Evolutionary conservation across 2,113 vertebrate genomes (phyloP).

Genomic region (Catharus minimus): DNA sequence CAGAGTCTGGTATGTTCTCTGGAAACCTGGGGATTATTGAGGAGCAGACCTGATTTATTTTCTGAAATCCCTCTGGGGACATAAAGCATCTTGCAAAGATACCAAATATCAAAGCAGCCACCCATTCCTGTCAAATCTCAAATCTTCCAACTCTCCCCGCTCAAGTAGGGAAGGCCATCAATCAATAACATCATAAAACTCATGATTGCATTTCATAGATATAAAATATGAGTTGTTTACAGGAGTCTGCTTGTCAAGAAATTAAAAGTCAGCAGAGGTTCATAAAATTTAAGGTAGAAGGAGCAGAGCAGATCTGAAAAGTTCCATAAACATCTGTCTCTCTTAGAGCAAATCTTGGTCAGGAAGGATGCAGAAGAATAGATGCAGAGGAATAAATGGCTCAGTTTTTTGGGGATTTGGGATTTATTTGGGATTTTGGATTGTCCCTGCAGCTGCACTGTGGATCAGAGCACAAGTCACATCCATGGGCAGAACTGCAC

Average conservation of each 20-base stretch:
- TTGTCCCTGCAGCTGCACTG: neutral
- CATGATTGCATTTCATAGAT: neutral
- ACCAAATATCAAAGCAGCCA: neutral
- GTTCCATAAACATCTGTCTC: conserved; percentile 7
- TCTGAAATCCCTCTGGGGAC: neutral
- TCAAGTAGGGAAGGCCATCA: neutral
- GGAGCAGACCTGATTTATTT: neutral
- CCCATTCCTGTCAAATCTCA: neutral
- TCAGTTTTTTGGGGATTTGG: neutral
- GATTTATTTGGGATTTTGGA: neutral
- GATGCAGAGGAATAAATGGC: neutral
- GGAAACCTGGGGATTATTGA: neutral
- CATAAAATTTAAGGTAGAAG: neutral
- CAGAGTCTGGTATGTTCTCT: neutral
- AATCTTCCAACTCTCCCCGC: neutral
- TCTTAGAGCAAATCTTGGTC: neutral
- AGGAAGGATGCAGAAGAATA: neutral
- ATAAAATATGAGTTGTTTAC: conserved; percentile 31
- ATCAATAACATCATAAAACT: neutral
- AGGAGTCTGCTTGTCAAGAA: neutral
- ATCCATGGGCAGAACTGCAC: fast-evolving
- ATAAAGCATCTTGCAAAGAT: neutral
- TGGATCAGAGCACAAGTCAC: neutral
- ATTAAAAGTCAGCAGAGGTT: neutral
- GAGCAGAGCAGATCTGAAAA: neutral